Evolutionary conservation across 2,888 invertebrate genomes (phyloP).

Genomic region (Salpingus planirostris): DNA sequence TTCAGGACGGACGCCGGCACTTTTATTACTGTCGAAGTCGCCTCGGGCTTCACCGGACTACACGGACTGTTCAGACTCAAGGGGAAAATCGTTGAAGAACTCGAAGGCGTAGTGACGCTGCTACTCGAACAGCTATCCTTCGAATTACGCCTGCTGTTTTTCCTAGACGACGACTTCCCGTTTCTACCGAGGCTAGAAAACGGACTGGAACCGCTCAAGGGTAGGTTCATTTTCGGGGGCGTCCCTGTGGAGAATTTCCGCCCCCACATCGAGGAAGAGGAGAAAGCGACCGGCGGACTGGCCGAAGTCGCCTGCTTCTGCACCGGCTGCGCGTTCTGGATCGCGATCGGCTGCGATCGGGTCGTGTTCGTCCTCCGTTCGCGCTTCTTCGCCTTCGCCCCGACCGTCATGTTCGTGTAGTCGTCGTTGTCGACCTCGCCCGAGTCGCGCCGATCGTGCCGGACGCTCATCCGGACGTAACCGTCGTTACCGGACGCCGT

Average conservation of each 20-base stretch:
- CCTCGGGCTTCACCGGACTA: constrained; percentile 48
- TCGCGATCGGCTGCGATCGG: constrained; percentile 56
- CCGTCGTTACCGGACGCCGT: constrained; percentile 54
- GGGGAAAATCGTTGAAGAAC: constrained; percentile 57
- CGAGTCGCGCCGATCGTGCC: constrained; percentile 32
- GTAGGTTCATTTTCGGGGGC: constrained; percentile 43
- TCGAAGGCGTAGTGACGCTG: constrained; percentile 49
- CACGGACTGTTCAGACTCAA: constrained; percentile 59
- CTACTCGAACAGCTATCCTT: constrained; percentile 37
- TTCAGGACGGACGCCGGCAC: constrained; percentile 29
- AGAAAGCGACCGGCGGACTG: constrained; percentile 15
- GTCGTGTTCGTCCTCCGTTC: constrained; percentile 40
- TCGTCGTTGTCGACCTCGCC: constrained; percentile 39
- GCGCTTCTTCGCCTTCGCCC: constrained; percentile 21
- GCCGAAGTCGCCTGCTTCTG: constrained; percentile 20
- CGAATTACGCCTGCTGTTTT: constrained; percentile 38
- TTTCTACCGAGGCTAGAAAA: constrained; percentile 43
- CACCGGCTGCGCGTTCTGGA: constrained; percentile 42
- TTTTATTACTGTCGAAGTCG: too few relatives aligned
- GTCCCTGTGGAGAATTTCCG: constrained; percentile 37
- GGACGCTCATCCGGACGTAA: constrained; percentile 58
- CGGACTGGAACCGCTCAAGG: constrained; percentile 41
- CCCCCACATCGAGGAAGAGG: background rate
- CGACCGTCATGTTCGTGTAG: constrained; percentile 46
- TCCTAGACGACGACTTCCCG: constrained; percentile 26